phyloP scores from a whole-genome alignment of 1,140 invertebrate genomes.

The Thaumetopoea pityocampa region DNA sequence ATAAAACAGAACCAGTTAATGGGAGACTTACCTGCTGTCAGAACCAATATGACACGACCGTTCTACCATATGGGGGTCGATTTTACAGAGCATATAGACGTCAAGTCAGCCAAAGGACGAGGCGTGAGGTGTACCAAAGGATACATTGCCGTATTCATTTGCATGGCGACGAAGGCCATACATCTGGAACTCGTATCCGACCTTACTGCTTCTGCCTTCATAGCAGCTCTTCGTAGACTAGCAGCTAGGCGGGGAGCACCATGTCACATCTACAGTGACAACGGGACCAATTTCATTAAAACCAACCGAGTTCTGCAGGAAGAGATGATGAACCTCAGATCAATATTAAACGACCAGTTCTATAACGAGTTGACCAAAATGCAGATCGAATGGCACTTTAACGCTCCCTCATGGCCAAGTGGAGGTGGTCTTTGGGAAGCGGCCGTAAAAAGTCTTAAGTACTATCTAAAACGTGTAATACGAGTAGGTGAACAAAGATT shows the following conservation, averaged over 20 bases:
- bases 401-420: neutral
- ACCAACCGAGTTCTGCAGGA: neutral
- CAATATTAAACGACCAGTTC: no score
- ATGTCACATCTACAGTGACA: neutral
- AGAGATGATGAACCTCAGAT: no score
- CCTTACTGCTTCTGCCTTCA: neutral
- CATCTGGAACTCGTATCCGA: conserved; percentile 1
- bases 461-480: neutral
- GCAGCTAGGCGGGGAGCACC: neutral
- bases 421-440: conserved; percentile 1
- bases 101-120: no score
- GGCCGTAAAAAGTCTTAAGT: neutral
- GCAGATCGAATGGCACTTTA: no score
- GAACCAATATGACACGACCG: no score
- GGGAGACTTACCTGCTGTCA: no score
- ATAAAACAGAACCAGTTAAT: no score
- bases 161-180: neutral
- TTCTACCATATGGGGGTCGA: no score
- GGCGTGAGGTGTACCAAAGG: no score
- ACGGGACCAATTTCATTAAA: neutral
- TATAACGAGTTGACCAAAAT: no score
- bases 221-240: neutral
- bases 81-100: no score
- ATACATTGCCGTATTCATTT: neutral
- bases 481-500: neutral